These are phyloP conservation scores for Patiria pectinifera DNA, from an alignment of 53 echinoderm and acorn worm genomes.

Conservation along the genomic window DNA sequence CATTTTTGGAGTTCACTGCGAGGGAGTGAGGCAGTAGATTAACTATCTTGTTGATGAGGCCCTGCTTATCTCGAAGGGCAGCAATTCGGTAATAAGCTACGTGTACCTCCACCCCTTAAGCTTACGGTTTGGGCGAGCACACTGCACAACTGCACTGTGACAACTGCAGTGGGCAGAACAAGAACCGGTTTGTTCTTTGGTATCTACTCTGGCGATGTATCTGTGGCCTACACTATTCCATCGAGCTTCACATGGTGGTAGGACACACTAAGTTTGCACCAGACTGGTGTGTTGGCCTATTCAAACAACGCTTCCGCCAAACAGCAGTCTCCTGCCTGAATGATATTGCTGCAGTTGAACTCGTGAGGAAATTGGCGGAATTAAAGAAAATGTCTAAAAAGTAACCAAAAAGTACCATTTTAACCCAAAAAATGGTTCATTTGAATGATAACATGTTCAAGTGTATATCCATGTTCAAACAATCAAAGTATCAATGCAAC, in stretches of 20 bases:
- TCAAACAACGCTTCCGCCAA: constrained; percentile 54
- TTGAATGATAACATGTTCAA: too few relatives aligned
- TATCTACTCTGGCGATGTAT: constrained; percentile 52
- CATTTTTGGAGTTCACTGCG: constrained; percentile 70
- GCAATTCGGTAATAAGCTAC: constrained; percentile 73
- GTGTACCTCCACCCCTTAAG: constrained; percentile 60
- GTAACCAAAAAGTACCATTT: too few relatives aligned
- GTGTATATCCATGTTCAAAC: too few relatives aligned
- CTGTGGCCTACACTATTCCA: constrained; percentile 3
- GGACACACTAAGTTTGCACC: constrained; percentile 76
- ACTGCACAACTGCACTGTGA: constrained; percentile 61
- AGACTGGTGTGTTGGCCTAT: constrained; percentile 72
- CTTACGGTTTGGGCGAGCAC: constrained; percentile 63
- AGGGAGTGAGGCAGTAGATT: constrained; percentile 57
- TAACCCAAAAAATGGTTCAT: too few relatives aligned
- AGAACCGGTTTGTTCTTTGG: constrained; percentile 61
- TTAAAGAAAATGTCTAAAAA: too few relatives aligned
- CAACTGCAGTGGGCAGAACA: constrained; percentile 77
- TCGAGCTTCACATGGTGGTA: constrained; percentile 39
- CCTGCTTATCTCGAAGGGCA: constrained; percentile 59
- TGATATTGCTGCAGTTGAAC: constrained; percentile 39
- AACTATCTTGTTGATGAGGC: constrained; percentile 79
- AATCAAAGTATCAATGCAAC: too few relatives aligned
- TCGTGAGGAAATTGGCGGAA: too few relatives aligned
- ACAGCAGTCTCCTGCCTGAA: constrained; percentile 47